Conservation (phyloP, 2,797 vertebrate genomes). For the Potorous gilbertii region DNA sequence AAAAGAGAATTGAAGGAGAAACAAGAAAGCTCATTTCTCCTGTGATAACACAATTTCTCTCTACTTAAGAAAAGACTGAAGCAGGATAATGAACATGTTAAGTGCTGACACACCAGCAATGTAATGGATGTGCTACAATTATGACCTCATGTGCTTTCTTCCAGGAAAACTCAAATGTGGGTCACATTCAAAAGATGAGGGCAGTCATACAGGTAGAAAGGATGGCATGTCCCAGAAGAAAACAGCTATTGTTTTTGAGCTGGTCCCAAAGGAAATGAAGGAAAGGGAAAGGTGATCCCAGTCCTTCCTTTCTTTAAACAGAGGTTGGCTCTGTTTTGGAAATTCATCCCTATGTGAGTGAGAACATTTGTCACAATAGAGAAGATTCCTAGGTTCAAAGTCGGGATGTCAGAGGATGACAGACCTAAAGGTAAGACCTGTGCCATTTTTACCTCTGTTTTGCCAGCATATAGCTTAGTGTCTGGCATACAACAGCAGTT, state of each 20-base stretch:
- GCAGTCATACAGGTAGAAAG: neutral
- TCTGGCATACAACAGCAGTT: neutral
- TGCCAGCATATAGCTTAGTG: neutral
- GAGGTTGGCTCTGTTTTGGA: neutral
- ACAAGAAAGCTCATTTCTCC: slow-evolving; percentile 46
- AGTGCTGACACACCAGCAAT: slow-evolving; percentile 22
- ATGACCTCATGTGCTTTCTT: slow-evolving; percentile 25
- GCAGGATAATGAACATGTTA: slow-evolving; percentile 7
- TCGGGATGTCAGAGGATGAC: neutral
- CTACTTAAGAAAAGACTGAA: slow-evolving; percentile 40
- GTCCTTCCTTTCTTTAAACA: neutral
- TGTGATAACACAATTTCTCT: slow-evolving; percentile 54
- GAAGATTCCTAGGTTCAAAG: neutral
- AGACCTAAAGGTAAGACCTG: neutral
- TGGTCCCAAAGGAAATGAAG: neutral
- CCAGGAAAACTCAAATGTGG: neutral
- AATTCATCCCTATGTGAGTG: neutral
- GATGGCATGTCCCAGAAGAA: neutral
- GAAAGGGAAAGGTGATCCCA: neutral
- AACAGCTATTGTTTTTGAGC: neutral
- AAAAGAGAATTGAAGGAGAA: slow-evolving; percentile 66
- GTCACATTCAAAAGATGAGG: neutral
- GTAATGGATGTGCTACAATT: slow-evolving; percentile 9
- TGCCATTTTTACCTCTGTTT: neutral
- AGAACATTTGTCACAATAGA: neutral